Base-by-base conservation (phyloP, 2,113 vertebrate genomes). In the Myiopsitta monachus region DNA sequence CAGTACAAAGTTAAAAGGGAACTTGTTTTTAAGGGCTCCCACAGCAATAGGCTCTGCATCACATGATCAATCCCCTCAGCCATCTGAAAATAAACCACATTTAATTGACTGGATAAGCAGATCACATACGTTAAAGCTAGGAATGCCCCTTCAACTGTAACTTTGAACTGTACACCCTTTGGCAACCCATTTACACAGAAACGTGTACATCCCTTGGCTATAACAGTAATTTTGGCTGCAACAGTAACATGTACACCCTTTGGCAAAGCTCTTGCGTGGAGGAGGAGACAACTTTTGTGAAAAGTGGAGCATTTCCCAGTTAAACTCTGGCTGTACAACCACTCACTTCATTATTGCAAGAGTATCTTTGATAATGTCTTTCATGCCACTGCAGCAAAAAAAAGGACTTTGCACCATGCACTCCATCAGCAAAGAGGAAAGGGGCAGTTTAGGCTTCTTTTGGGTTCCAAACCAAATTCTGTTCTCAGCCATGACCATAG, bases 71-170 rank as follows among this genome's bases (percentile, higher is more conserved):
- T 92, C 83, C 89, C 64, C 85, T 96, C 90, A 93, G 57, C 90
- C 94, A 81, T 90, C 95, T 94, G 94, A 95, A 94, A 95, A 92
- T 80, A 89, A 94, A 93, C 90, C 7, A 1, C 27, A 23, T 96
- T 95, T 97, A 97, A 96, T 94, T 96, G 95, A 95, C 62, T 94
- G 92, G 95, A 82, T 96, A 95, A 96, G 93, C 94, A 95, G 94
- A 97, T 95, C 96, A 84, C 80, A 94, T 79, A 81, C 82, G 89
- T 96, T 95, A 94, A 63, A 96, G 93, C 79, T 90, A 97, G 95
- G 96, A 97, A 97, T 97, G 94, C 92, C 95, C 96, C 96, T 97
- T 94, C 96, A 95, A 96, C 94, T 95, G 93, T 91, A 97, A 95
- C 95, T 97, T 97, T 97, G 96, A 97, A 95, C 96, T 80, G 92